These are phyloP conservation scores for Nycticorax nycticorax DNA, from an alignment of 2,113 vertebrate species.

Conservation along the genomic window DNA sequence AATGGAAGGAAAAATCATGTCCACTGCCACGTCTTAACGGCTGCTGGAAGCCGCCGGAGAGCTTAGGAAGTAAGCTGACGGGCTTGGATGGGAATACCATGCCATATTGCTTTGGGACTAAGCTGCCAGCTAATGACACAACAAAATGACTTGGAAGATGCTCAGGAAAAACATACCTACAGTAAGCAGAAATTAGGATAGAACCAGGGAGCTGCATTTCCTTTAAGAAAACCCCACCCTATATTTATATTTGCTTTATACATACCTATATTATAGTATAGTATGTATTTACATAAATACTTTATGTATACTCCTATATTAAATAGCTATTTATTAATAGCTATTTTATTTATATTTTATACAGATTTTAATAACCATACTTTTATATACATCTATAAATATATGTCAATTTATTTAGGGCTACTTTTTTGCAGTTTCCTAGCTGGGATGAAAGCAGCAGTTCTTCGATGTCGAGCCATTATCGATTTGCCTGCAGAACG, in stretches of 20 bases:
- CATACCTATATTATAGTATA: not conserved
- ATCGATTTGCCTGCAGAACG: not conserved
- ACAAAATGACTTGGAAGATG: not conserved
- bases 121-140: slow-evolving; percentile 15
- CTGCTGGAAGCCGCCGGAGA: not conserved
- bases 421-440: not conserved
- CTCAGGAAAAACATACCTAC: not conserved
- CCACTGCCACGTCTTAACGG: not conserved
- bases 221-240: not conserved
- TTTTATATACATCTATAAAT: too few relatives aligned
- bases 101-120: not conserved
- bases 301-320: not conserved
- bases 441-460: not conserved
- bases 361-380: not conserved
- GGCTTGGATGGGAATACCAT: not conserved
- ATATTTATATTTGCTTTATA: not conserved
- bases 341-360: too few relatives aligned
- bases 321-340: not conserved
- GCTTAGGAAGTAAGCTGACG: not conserved
- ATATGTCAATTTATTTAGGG: not conserved
- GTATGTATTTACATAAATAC: not conserved
- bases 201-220: not conserved
- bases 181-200: not conserved
- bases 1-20: not conserved
- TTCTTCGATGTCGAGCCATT: not conserved